Conservation (phyloP, 2,113 vertebrate genomes). For the Indicator maculatus region DNA sequence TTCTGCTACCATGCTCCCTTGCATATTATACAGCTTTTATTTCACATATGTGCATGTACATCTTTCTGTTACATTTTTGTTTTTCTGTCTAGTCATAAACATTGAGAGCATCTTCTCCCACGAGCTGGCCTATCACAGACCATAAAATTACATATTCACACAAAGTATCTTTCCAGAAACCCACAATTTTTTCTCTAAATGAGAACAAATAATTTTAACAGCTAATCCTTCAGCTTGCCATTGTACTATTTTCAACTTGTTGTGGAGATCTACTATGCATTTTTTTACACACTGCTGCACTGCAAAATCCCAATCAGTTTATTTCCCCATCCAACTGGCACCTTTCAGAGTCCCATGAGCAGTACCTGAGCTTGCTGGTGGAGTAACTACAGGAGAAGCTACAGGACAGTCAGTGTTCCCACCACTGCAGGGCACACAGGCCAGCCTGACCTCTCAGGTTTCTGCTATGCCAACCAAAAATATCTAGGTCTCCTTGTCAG, state of each 20-base stretch:
- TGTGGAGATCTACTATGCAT: neutral
- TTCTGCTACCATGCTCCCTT: neutral
- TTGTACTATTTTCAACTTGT: neutral
- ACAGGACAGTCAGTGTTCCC: neutral
- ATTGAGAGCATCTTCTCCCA: neutral
- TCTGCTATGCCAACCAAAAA: neutral
- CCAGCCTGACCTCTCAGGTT: neutral
- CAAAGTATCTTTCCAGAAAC: neutral
- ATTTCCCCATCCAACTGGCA: neutral
- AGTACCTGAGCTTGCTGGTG: neutral
- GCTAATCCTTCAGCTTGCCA: neutral
- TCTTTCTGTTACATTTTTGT: neutral
- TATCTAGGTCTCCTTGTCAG: neutral
- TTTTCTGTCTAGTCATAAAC: neutral
- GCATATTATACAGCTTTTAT: neutral
- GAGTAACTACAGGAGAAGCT: neutral
- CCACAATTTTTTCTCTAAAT: neutral
- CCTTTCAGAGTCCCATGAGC: neutral
- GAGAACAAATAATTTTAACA: neutral
- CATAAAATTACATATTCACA: neutral
- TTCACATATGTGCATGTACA: neutral
- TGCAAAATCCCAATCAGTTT: neutral
- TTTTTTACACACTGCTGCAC: neutral
- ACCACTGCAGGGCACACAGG: accelerated
- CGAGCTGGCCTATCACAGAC: neutral